Evolutionary conservation across 2,888 invertebrate species (phyloP).

Genomic region (Sinopyrophorus schimmeli): DNA sequence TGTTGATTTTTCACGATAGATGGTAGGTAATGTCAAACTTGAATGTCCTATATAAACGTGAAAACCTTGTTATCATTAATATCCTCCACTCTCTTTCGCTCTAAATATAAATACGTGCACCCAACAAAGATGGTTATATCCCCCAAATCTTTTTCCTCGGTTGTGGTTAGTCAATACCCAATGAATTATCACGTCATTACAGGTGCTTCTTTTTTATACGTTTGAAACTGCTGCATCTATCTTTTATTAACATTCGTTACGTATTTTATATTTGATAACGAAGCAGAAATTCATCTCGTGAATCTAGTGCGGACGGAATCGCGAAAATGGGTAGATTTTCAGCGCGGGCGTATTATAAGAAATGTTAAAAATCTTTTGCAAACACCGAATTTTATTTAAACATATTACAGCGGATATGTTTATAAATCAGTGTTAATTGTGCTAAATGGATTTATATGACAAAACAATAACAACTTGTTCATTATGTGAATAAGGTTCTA

Average conservation of each 20-base stretch:
- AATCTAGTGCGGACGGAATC: conserved; percentile 45
- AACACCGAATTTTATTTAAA: conserved; percentile 19
- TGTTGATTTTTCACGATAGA: no score
- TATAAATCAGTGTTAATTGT: conserved; percentile 8
- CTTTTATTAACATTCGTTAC: conserved; percentile 16
- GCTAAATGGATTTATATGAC: conserved; percentile 15
- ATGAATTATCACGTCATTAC: conserved; percentile 18
- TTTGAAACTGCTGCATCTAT: conserved; percentile 4
- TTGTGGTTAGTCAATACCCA: conserved; percentile 23
- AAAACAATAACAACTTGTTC: conserved; percentile 10
- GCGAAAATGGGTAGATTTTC: conserved; percentile 35
- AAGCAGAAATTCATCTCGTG: conserved; percentile 40
- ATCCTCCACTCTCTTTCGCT: conserved; percentile 7
- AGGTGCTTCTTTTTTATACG: conserved; percentile 15
- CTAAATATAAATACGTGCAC: conserved; percentile 18
- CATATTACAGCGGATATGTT: conserved; percentile 7
- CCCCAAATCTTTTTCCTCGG: conserved; percentile 23
- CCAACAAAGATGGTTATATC: conserved; percentile 39
- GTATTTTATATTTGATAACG: conserved; percentile 24
- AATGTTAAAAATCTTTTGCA: conserved; percentile 34
- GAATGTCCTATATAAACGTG: no score
- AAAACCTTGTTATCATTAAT: conserved; percentile 16
- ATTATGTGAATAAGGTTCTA: conserved; percentile 20
- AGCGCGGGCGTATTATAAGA: conserved; percentile 31
- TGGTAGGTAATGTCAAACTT: no score